Conservation (phyloP, 2,797 vertebrate genomes). For the Hydrophis major region DNA sequence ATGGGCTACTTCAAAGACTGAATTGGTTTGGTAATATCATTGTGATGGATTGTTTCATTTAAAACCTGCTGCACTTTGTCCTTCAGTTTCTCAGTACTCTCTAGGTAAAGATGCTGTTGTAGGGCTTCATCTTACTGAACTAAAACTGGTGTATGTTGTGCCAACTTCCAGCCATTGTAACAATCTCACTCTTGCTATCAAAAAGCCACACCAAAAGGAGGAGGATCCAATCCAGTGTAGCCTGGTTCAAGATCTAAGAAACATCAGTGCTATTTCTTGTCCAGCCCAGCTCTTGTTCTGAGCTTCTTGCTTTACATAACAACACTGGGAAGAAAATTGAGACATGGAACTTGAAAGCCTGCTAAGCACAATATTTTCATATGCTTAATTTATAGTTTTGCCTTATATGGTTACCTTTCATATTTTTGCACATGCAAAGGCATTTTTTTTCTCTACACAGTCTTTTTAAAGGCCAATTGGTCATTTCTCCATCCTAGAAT, state of each 20-base stretch:
- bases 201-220: neutral
- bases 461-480: neutral
- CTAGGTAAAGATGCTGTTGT: neutral
- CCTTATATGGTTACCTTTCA: neutral
- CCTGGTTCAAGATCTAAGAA: neutral
- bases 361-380: neutral
- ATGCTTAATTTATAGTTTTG: neutral
- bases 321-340: neutral
- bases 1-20: neutral
- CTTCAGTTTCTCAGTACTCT: neutral
- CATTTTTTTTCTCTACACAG: neutral
- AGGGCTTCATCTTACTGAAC: neutral
- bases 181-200: neutral
- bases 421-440: neutral
- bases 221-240: neutral
- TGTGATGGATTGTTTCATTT: neutral
- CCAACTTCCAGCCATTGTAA: neutral
- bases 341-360: neutral
- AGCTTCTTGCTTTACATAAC: neutral
- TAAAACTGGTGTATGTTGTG: neutral
- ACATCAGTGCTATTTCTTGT: neutral
- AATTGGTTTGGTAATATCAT: neutral
- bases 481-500: neutral
- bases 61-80: neutral
- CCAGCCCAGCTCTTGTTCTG: neutral